Evolutionary conservation across 2,797 vertebrate genomes (phyloP), one percentile per base, ranked within the genome.

Genomic region (Buceros bicornis): DNA sequence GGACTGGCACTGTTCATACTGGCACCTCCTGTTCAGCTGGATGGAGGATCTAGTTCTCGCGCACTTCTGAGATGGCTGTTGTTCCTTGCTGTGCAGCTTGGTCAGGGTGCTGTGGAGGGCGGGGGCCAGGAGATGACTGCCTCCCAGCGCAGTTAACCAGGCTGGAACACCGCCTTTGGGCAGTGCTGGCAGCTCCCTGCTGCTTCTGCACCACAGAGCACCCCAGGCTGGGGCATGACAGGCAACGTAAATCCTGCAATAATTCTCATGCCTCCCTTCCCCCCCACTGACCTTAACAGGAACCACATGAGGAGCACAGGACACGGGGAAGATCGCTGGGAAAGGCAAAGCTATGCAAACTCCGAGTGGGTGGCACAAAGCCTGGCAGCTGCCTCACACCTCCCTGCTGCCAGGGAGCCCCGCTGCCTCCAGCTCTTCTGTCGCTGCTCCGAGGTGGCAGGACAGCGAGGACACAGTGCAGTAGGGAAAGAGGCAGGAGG

Each of bases 251-350:
- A 79, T 82, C 43, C 84, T 31, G 43, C 70, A 83, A 10, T 88
- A 81, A 90, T 78, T 85, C 87, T 86, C 82, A n/a, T 77, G 87
- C 82, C 78, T 83, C 89, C 89, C 91, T 88, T 91, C 87, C 83
- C 90, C 94, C 82, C 62, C 25, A 18, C 80, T 94, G 94, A 86
- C 87, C 91, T 84, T 95, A 92, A 96, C 82, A 70, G 76, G 53
- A 96, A 87, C 80, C 96, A 95, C 95, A 93, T 87, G 95, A 96
- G 85, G 57, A 91, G 21, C 80, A 53, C 72, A 89, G 76, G 89
- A 87, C 93, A 82, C 9, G 6, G 17, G 17, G 69, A 86, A 82
- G 89, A 94, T 67, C 76, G 20, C 87, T 58, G 65, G 61, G 91
- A 86, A 88, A 83, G n/a, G 76, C 86, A 53, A 91, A 92, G 74